Conservation (phyloP, 2,888 invertebrate genomes). For the Drosophila kambysellisi region DNA sequence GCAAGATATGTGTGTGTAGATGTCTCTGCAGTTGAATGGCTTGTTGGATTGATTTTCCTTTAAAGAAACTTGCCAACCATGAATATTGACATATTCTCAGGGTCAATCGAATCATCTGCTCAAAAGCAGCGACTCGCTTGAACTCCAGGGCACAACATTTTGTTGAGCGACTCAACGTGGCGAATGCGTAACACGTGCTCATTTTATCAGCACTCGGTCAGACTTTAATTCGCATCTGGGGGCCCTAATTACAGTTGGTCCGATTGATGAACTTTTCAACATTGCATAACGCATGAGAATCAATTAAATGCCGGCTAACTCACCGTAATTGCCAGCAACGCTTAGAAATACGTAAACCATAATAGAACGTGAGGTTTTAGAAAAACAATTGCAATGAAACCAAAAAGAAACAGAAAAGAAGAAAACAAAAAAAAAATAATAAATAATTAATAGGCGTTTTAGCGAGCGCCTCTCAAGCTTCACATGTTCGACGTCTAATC, state of each 20-base stretch:
- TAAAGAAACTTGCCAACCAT: slow-evolving; percentile 37
- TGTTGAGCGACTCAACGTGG: slow-evolving; percentile 29
- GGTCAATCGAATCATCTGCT: slow-evolving; percentile 9
- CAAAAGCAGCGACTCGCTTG: slow-evolving; percentile 46
- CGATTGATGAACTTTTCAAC: slow-evolving; percentile 36
- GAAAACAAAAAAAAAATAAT: slow-evolving; percentile 41
- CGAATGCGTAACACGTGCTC: slow-evolving; percentile 61
- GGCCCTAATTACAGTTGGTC: slow-evolving; percentile 22
- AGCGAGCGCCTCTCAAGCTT: slow-evolving; percentile 63
- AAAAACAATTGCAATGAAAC: slow-evolving; percentile 36
- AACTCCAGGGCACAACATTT: slow-evolving; percentile 13
- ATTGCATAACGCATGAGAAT: slow-evolving; percentile 68
- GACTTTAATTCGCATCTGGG: slow-evolving; percentile 6
- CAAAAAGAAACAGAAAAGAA: slow-evolving; percentile 40
- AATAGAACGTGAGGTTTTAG: slow-evolving; percentile 34
- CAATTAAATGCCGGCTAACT: slow-evolving; percentile 66
- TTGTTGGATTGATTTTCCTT: slow-evolving; percentile 38
- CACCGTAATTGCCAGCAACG: slow-evolving; percentile 84
- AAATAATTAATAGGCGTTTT: slow-evolving; percentile 44
- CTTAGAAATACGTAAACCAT: slow-evolving; percentile 85
- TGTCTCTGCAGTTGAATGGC: slow-evolving; percentile 35
- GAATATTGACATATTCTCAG: slow-evolving; percentile 53
- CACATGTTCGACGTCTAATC: slow-evolving; percentile 85
- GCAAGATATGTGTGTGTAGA: background rate
- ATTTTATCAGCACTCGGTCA: slow-evolving; percentile 31